Conservation (phyloP, 1,140 invertebrate species). For the Oreohelix idahoensis region DNA sequence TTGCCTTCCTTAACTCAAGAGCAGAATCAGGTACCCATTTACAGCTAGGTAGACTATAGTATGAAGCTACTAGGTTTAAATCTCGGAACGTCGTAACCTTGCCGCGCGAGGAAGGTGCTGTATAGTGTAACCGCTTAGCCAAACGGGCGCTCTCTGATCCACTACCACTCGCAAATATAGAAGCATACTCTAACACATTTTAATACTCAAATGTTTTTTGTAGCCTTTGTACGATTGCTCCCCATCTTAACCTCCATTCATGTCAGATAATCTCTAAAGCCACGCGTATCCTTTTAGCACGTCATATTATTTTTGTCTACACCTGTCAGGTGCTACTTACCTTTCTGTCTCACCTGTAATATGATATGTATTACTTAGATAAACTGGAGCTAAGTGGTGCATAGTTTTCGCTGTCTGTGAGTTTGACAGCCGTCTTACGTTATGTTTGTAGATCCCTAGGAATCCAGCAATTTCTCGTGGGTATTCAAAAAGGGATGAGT, state of each 20-base stretch:
- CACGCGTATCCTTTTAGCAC: not conserved
- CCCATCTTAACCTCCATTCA: not conserved
- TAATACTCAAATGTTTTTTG: not conserved
- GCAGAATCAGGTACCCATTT: too few species aligned
- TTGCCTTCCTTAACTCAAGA: too few species aligned
- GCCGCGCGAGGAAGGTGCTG: too few species aligned
- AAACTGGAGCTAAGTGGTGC: constrained; percentile 8
- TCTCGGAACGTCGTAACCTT: too few species aligned
- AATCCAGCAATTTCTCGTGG: not conserved
- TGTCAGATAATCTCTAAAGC: not conserved
- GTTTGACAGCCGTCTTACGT: not conserved
- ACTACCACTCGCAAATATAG: too few species aligned
- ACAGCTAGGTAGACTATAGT: too few species aligned
- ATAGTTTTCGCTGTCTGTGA: not conserved
- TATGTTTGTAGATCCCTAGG: not conserved
- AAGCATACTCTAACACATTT: too few species aligned
- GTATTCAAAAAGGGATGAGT: too few species aligned
- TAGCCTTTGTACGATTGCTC: not conserved
- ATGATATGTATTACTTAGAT: constrained; percentile 1
- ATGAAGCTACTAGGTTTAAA: too few species aligned
- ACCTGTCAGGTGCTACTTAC: not conserved
- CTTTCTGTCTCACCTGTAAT: constrained; percentile 9
- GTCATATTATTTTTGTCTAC: not conserved
- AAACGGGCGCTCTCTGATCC: too few species aligned
- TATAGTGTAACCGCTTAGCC: too few species aligned